Evolutionary conservation across 1,140 invertebrate species (phyloP), one percentile per base, ranked within the genome.

Genomic region (Euwallacea fornicatus): DNA sequence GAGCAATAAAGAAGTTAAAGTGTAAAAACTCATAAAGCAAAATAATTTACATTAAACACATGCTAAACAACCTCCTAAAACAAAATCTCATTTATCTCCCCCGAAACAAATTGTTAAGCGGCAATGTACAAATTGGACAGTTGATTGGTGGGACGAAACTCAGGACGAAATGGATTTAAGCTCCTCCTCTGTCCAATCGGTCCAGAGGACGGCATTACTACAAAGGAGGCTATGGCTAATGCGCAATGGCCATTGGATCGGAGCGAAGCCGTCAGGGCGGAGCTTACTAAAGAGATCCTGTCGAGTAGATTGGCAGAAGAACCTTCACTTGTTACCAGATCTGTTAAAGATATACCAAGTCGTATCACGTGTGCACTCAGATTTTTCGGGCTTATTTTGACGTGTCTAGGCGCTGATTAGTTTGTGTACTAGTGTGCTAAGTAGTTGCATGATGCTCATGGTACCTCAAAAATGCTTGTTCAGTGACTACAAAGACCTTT

Each of bases 31-130:
- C 72, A 76, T 79, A 80, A 80, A 78, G 42, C 65, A 76, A 76
- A 80, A 80, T 80, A 79, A 80, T 80, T 78, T 78, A 79, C 78
- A 81, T 79, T 80, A 79, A 81, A 76, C 74, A 81, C 79, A 79
- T 78, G 75, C 75, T 81, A 79, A 80, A 79, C 78, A 78, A 77
- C 65, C 69, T 73, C 71, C 73, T 76, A 79, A 79, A 79, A 78
- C 79, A 78, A 81, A 79, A 79, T 78, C 77, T 74, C 76, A 80
- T 81, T 80, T 78, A 80, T 80, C 77, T 77, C 73, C 68, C 73
- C 65, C 54, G 71, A 74, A 79, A 80, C 75, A 79, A 78, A 79
- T 79, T 77, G 77, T 74, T 75, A 76, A 77, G 76, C 76, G 72
- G 71, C 72, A 73, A 43, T 46, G 59, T 74, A 69, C 73, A 77